Evolutionary conservation across 92 coral and sea anemone genomes (phyloP).

Genomic region (Palythoa grandiflora): DNA sequence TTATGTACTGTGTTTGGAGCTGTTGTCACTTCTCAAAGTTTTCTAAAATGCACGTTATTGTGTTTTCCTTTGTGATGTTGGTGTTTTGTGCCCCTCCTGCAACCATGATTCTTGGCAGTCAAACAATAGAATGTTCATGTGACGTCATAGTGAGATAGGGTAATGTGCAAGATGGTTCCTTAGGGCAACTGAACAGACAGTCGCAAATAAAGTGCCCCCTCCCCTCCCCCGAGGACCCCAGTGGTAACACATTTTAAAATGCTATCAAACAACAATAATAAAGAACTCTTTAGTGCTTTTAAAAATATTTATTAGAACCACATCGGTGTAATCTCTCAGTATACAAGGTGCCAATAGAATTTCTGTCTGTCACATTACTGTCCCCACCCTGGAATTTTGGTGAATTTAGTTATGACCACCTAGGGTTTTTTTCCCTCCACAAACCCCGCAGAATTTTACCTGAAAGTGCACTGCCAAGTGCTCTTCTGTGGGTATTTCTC

Average conservation of each 20-base stretch:
- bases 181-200: neutral
- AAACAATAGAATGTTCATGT: neutral
- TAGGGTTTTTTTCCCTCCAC: neutral
- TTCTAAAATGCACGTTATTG: neutral
- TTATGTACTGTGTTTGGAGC: constrained; percentile 19
- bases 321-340: neutral
- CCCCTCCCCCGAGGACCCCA: constrained; percentile 11
- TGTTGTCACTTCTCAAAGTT: neutral
- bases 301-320: neutral
- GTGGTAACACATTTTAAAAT: neutral
- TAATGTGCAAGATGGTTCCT: neutral
- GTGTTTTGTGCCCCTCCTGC: constrained; percentile 12
- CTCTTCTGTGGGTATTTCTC: constrained; percentile 2
- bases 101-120: neutral
- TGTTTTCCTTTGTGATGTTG: neutral
- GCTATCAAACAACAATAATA: neutral
- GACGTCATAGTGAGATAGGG: constrained; percentile 1
- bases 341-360: constrained; percentile 3
- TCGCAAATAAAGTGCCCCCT: neutral
- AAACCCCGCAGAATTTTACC: neutral
- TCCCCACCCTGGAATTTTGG: neutral
- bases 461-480: constrained; percentile 2
- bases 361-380: constrained; percentile 5
- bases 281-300: neutral
- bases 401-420: constrained; percentile 1